phyloP scores from a whole-genome alignment of 1,140 invertebrate genomes.

The Stegodyphus mimosarum region DNA sequence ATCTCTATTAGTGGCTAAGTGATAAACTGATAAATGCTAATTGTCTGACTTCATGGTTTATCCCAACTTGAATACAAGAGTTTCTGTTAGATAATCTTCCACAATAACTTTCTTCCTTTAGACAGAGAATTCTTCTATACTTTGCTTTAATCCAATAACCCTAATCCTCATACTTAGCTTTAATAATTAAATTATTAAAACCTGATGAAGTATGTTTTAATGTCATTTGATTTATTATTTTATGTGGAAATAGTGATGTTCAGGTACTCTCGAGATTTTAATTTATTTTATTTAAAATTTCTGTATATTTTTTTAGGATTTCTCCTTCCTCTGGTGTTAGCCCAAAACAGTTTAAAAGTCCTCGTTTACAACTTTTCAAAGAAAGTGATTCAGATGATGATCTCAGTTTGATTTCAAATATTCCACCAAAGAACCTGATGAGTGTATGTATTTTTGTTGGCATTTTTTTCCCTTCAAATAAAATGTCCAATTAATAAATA shows the following conservation, averaged over 20 bases:
- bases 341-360: constrained; percentile 21
- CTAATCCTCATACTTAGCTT: not conserved
- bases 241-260: not conserved
- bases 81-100: too few species aligned
- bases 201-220: not conserved
- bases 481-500: not conserved
- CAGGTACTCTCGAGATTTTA: not conserved
- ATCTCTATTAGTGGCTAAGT: too few species aligned
- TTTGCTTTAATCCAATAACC: not conserved
- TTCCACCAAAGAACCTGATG: constrained; percentile 21
- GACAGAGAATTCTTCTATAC: not conserved
- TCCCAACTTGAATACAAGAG: too few species aligned
- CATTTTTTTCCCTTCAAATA: not conserved
- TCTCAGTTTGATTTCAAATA: not conserved
- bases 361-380: constrained; percentile 37
- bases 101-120: too few species aligned
- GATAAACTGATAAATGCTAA: too few species aligned
- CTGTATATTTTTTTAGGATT: not conserved
- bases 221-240: not conserved
- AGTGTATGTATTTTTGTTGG: constrained; percentile 19
- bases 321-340: constrained; percentile 14
- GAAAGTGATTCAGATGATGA: constrained; percentile 13
- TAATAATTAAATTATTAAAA: not conserved
- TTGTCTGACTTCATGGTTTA: too few species aligned
- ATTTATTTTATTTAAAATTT: not conserved